Evolutionary conservation across 1,140 invertebrate genomes (phyloP), one percentile per base, ranked within the genome.

Genomic region (Holcopasites calliopsidis): DNA sequence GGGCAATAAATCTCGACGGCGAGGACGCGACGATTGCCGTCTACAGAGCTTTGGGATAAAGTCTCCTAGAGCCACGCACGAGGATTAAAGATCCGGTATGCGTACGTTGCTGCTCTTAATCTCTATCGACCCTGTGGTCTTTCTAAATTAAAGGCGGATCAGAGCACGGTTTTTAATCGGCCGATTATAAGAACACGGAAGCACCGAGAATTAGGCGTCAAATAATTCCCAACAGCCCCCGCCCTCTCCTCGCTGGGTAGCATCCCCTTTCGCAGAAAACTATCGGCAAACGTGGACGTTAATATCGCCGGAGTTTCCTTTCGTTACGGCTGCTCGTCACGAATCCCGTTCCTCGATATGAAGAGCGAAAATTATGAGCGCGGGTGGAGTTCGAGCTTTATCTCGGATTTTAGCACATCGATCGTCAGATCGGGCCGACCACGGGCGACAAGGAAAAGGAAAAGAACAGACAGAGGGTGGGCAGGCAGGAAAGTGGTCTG

Each of bases 1-100:
- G 60, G 74, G 87, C 85, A 86, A 88, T 88, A 88, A 89, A 88
- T 89, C 86, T 86, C 80, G 76, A 54, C 60, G 73, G 72, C 69
- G 82, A 87, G 85, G 84, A 88, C 76, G 80, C 85, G 87, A 88
- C 86, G 87, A 88, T 89, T 87, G 87, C 82, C 86, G 82, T 88
- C 76, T 83, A 69, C 79, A 69, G 62, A 68, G 54, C 50, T n/a
- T n/a, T 40, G 71, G 74, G 86, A 85, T 87, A 86, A 87, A 85
- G 76, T 86, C 79, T 80, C 76, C n/a, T n/a, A n/a, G 79, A 86
- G 77, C 87, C 85, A 82, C 83, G 80, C 73, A 72, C 69, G 66
- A 60, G 80, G 80, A 70, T 81, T 82, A 82, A 82, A 80, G 76
- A 72, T 54, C 74, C 44, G 44, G 6, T 40, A 40, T 40, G 6